Conservation (phyloP, 2,888 invertebrate species). For the Nomada lathburiana region DNA sequence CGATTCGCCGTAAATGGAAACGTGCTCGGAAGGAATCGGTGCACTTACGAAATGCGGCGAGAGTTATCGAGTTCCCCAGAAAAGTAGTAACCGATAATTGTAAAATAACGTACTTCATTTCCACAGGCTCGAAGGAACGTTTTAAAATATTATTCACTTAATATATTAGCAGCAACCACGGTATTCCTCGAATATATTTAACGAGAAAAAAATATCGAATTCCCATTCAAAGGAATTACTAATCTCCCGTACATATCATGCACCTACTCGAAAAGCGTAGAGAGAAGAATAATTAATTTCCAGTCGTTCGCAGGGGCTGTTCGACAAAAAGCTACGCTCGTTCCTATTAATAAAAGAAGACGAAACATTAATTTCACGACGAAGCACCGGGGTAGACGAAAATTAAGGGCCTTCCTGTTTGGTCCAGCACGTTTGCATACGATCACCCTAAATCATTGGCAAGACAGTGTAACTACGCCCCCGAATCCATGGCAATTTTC, state of each 20-base stretch:
- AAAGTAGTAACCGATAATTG: background rate
- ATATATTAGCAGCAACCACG: no score
- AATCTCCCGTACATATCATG: no score
- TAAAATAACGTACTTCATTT: no score
- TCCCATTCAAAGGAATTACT: no score
- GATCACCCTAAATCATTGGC: slow-evolving; percentile 45
- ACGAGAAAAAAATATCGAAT: no score
- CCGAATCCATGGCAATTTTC: slow-evolving; percentile 25
- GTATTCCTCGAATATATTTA: no score
- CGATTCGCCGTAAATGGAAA: slow-evolving; percentile 70
- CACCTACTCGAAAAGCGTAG: no score
- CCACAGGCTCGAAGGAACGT: no score
- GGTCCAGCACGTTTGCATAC: slow-evolving; percentile 25
- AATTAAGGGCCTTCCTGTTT: background rate
- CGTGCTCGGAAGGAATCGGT: slow-evolving; percentile 55
- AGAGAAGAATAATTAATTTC: background rate
- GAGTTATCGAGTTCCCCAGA: background rate
- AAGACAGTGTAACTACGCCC: slow-evolving; percentile 16
- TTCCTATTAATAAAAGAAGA: background rate
- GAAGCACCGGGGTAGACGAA: background rate
- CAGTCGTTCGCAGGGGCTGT: background rate
- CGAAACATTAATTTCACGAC: background rate
- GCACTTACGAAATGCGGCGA: slow-evolving; percentile 47
- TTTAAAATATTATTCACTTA: no score
- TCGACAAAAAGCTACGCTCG: background rate